phyloP scores from a whole-genome alignment of 2,797 vertebrate species.

The Ispidina picta region DNA sequence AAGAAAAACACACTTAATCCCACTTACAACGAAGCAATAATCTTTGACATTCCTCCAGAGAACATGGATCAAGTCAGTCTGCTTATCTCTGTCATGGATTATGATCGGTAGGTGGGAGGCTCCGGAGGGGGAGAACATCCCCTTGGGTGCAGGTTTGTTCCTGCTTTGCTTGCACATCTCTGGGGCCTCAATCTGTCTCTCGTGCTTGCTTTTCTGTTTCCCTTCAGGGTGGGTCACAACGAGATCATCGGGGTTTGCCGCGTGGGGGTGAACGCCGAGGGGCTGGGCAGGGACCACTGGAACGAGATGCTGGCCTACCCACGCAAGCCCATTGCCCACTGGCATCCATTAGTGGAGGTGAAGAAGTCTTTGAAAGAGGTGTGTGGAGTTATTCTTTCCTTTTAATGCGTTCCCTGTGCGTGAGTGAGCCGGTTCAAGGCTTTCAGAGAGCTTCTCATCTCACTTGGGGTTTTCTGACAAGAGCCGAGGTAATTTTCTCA shows the following conservation, averaged over 20 bases:
- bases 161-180: not conserved
- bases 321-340: conserved; percentile 97
- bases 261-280: conserved; percentile 88
- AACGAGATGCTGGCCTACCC: conserved; percentile 98
- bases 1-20: conserved; percentile 98
- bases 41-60: conserved; percentile 98
- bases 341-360: conserved; percentile 94
- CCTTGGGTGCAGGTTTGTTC: not conserved
- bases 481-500: conserved; percentile 9
- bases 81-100: conserved; percentile 98
- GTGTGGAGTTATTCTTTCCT: conserved; percentile 33
- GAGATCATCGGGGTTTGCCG: conserved; percentile 97
- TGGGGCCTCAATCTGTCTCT: not conserved
- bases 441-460: conserved; percentile 17
- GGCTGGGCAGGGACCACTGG: conserved; percentile 97
- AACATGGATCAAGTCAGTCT: conserved; percentile 99
- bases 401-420: not conserved
- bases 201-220: not conserved
- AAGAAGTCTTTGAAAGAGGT: conserved; percentile 99
- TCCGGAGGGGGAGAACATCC: not conserved
- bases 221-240: conserved; percentile 93
- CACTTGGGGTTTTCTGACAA: not conserved
- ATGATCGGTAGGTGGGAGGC: conserved; percentile 86
- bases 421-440: conserved; percentile 11
- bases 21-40: conserved; percentile 97